phyloP scores from a whole-genome alignment of 1,140 invertebrate species.

The Ephestia elutella region DNA sequence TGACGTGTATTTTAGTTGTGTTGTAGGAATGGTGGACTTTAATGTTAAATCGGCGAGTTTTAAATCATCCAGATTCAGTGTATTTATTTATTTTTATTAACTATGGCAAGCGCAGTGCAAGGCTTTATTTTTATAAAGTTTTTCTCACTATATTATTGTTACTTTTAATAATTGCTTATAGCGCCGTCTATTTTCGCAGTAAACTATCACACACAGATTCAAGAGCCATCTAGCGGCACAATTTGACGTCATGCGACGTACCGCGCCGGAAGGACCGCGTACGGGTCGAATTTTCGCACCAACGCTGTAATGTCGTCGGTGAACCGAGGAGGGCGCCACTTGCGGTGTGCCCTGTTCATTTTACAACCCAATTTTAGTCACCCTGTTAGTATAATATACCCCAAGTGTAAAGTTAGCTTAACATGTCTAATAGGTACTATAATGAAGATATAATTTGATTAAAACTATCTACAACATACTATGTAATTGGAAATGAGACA shows the following conservation, averaged over 20 bases:
- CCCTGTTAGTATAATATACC: constrained; percentile 20
- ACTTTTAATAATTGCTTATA: constrained; percentile 6
- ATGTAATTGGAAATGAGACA: constrained; percentile 4
- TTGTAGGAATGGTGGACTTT: neutral
- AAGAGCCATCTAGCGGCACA: constrained; percentile 60
- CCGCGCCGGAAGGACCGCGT: constrained; percentile 68
- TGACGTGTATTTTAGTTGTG: no score
- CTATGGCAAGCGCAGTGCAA: constrained; percentile 28
- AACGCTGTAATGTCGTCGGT: constrained; percentile 83
- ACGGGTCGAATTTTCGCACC: constrained; percentile 82
- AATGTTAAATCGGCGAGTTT: neutral
- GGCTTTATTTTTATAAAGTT: constrained; percentile 11
- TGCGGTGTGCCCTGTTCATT: constrained; percentile 77
- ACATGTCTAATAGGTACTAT: neutral
- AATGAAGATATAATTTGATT: constrained; percentile 3
- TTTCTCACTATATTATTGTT: neutral
- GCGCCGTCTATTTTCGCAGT: constrained; percentile 48
- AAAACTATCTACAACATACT: constrained; percentile 38
- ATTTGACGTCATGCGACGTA: constrained; percentile 63
- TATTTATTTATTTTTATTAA: neutral
- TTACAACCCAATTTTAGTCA: constrained; percentile 48
- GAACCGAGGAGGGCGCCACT: constrained; percentile 82
- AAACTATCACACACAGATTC: constrained; percentile 45
- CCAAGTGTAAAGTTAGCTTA: constrained; percentile 8
- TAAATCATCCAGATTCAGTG: neutral